Conservation (phyloP, 2,888 invertebrate genomes). For the Hydropsyche betteni region DNA sequence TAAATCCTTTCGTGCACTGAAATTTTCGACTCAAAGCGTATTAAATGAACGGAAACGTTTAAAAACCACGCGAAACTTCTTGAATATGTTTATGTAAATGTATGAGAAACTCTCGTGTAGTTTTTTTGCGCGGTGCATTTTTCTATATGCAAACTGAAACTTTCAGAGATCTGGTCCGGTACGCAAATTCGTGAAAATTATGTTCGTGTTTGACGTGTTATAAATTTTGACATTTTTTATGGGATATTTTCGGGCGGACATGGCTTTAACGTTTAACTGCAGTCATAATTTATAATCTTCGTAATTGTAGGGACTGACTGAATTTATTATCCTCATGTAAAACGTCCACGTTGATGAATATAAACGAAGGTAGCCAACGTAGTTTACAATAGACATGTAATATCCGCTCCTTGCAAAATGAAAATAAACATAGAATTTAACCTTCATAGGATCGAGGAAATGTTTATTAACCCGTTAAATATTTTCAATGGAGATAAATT, state of each 20-base stretch:
- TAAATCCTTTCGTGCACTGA: background rate
- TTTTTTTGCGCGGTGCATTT: background rate
- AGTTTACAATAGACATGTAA: slow-evolving; percentile 25
- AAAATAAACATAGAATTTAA: slow-evolving; percentile 15
- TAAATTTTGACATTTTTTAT: background rate
- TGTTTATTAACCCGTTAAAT: too few species aligned
- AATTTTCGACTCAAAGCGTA: background rate
- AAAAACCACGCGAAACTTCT: background rate
- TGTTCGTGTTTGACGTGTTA: background rate
- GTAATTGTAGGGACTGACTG: too few species aligned
- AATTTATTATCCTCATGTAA: too few species aligned
- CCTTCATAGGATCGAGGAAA: background rate
- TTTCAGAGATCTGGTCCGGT: too few species aligned
- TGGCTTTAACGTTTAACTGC: too few species aligned
- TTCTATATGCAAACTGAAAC: background rate
- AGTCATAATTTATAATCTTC: too few species aligned
- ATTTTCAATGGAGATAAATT: too few species aligned
- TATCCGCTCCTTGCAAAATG: slow-evolving; percentile 19
- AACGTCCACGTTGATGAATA: slow-evolving; percentile 15
- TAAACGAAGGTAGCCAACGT: slow-evolving; percentile 21
- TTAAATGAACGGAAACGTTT: background rate
- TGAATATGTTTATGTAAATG: slow-evolving; percentile 18
- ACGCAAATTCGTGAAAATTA: background rate
- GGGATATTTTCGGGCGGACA: too few species aligned
- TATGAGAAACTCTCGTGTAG: background rate